Evolutionary conservation across 2,113 vertebrate species (phyloP).

Genomic region (Glareola pratincola): DNA sequence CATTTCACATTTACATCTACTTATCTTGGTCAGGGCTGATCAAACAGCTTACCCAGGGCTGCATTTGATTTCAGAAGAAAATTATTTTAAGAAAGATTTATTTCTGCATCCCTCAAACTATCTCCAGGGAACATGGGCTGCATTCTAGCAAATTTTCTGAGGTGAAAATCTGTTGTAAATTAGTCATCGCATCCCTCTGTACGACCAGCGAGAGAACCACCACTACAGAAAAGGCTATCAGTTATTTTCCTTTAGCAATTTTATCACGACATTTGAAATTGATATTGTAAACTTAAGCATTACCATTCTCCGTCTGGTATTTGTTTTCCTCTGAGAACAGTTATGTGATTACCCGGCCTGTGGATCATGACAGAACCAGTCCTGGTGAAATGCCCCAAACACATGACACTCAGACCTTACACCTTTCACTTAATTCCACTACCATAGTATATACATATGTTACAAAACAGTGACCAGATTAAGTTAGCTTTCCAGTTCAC

Average conservation of each 20-base stretch:
- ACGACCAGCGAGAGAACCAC: neutral
- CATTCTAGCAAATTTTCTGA: neutral
- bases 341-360: neutral
- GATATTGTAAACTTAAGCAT: neutral
- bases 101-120: neutral
- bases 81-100: neutral
- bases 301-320: neutral
- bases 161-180: neutral
- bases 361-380: neutral
- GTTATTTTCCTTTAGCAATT: neutral
- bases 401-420: accelerated
- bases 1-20: neutral
- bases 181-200: neutral
- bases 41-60: neutral
- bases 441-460: neutral
- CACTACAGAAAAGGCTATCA: neutral
- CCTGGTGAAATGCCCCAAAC: neutral
- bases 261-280: neutral
- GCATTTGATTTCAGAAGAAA: neutral
- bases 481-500: neutral
- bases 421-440: neutral
- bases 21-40: neutral
- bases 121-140: neutral
- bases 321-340: neutral
- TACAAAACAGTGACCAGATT: neutral